Conservation (phyloP, 2,888 invertebrate genomes). For the Agrenia bidenticulata region DNA sequence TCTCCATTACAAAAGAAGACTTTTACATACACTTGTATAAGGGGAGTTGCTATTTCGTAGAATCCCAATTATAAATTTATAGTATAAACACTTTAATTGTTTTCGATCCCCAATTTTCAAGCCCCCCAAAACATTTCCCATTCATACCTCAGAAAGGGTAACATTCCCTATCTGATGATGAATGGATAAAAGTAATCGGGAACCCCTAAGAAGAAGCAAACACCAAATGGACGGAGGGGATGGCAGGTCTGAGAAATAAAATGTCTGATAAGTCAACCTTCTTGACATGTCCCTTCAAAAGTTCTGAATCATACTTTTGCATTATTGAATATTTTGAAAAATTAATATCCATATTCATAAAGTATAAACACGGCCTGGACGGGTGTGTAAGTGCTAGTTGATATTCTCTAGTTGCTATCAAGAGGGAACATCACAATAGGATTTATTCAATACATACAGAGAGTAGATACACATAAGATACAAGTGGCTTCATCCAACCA, state of each 20-base stretch:
- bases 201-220: background rate
- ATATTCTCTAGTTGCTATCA: too few species aligned
- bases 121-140: too few species aligned
- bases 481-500: slow-evolving; percentile 5
- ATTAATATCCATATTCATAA: slow-evolving; percentile 24
- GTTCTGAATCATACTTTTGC: slow-evolving; percentile 11
- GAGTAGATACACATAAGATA: background rate
- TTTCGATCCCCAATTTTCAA: too few species aligned
- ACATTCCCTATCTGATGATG: too few species aligned
- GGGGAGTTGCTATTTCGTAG: too few species aligned
- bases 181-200: background rate
- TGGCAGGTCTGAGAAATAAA: slow-evolving; percentile 3
- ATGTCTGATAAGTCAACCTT: slow-evolving; percentile 10
- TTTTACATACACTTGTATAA: too few species aligned
- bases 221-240: background rate
- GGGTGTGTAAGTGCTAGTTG: too few species aligned
- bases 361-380: too few species aligned
- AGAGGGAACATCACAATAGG: slow-evolving; percentile 27
- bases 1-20: too few species aligned
- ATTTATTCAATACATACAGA: background rate
- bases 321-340: slow-evolving; percentile 36
- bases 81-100: too few species aligned
- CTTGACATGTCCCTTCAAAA: slow-evolving; percentile 1
- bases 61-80: too few species aligned
- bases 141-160: too few species aligned